Evolutionary conservation across 2,888 invertebrate species (phyloP), one percentile per base, ranked within the genome.

Genomic region (Agriotes lineatus): DNA sequence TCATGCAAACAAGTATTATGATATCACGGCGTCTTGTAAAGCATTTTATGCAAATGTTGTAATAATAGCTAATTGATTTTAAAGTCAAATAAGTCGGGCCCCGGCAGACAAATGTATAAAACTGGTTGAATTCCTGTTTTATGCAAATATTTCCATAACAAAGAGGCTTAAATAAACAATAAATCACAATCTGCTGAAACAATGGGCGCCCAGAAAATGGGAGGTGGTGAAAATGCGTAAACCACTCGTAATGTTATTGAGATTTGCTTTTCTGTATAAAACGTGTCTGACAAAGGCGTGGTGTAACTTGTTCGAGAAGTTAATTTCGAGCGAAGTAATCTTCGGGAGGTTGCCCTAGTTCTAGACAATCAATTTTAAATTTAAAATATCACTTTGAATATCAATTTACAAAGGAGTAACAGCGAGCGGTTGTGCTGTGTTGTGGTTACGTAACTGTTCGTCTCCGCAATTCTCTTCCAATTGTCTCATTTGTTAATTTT

Each of bases 101-200:
- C 20, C 20, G 35, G 48, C 20, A 37, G 37, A 48, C 60, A 50
- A 60, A 48, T 60, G 59, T 59, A 45, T 44, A 59, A 45, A 59
- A 59, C 59, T 25, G 25, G 45, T 44, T 33, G 45, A 45, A 45
- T 59, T 59, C 44, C 18, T 45, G 45, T 59, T n/a, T n/a, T 59
- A 45, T 59, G 59, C 25, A 59, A 45, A 59, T 59, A 59, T 59
- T 45, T 59, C 33, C 59, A 59, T 45, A 59, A 59, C 59, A 52
- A 59, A 59, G 59, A 59, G 59, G 45, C 59, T 45, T 59, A 59
- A 59, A 45, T 59, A 59, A 59, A 59, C 59, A 59, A 59, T 59
- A 59, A 59, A 59, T 59, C 45, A 59, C 45, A 59, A 59, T 59
- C 59, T 59, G 30, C 12, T 45, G 45, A 45, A 59, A 59, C 59